Evolutionary conservation across 2,888 invertebrate genomes (phyloP).

Genomic region (Cremastobaeus sp.): DNA sequence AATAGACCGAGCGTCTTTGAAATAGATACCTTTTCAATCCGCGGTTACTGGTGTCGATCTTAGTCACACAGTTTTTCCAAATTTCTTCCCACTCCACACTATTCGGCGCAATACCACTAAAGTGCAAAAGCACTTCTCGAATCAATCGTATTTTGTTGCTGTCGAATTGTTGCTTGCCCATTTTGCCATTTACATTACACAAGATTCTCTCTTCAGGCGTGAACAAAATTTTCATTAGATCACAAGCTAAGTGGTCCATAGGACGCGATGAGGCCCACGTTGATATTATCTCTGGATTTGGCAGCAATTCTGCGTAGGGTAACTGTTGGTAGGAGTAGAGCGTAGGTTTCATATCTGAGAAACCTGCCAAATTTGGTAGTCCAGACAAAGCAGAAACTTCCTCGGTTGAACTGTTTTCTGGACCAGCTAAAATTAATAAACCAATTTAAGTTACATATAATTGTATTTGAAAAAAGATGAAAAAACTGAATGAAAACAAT

Average conservation of each 20-base stretch:
- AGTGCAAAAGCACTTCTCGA: constrained; percentile 77
- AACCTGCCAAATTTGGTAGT: constrained; percentile 72
- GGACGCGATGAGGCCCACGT: constrained; percentile 78
- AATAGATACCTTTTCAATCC: constrained; percentile 78
- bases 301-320: constrained; percentile 78
- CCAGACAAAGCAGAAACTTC: constrained; percentile 74
- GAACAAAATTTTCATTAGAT: constrained; percentile 78
- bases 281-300: constrained; percentile 76
- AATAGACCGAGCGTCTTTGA: constrained; percentile 74
- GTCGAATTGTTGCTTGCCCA: constrained; percentile 79
- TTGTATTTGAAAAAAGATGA: no score
- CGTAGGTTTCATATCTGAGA: constrained; percentile 72
- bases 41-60: constrained; percentile 79
- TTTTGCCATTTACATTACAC: constrained; percentile 79
- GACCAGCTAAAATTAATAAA: constrained; percentile 64
- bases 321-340: constrained; percentile 78
- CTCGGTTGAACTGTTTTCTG: constrained; percentile 73
- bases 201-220: constrained; percentile 78
- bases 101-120: constrained; percentile 75
- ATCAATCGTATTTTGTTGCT: constrained; percentile 78
- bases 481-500: no score
- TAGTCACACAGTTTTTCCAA: constrained; percentile 79
- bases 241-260: constrained; percentile 78
- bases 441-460: no score
- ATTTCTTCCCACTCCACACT: constrained; percentile 78